These are phyloP conservation scores for Oryzias dopingdopingensis DNA, from an alignment of 2,797 vertebrate species.

Conservation along the genomic window DNA sequence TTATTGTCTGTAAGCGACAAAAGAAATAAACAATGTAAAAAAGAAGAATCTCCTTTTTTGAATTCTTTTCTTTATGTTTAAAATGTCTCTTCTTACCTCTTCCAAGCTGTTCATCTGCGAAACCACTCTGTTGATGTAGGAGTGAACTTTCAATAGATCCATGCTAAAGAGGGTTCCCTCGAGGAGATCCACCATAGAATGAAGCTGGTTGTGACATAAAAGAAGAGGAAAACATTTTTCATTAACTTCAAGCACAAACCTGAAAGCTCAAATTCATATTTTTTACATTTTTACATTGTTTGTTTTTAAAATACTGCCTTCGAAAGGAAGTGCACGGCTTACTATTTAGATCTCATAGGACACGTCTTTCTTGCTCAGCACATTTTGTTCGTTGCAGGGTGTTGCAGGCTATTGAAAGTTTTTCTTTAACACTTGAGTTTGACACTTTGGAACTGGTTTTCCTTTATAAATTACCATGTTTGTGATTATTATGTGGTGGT, in stretches of 20 bases:
- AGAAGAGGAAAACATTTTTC: constrained; percentile 34
- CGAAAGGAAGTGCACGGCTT: too few species aligned
- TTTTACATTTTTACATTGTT: neutral
- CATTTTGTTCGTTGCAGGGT: too few species aligned
- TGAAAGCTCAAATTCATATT: constrained; percentile 35
- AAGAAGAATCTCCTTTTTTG: neutral
- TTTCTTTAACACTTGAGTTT: too few species aligned
- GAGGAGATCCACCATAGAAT: constrained; percentile 94
- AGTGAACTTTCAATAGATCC: constrained; percentile 95
- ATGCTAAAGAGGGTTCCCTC: constrained; percentile 95
- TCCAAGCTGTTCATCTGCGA: constrained; percentile 94
- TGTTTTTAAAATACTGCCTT: too few species aligned
- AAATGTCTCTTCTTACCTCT: constrained; percentile 80
- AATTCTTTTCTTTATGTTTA: neutral
- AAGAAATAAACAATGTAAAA: neutral
- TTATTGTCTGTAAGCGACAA: constrained; percentile 83
- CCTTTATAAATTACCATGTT: too few species aligned
- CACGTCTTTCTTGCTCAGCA: too few species aligned
- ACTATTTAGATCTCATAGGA: too few species aligned
- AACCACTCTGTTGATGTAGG: constrained; percentile 91
- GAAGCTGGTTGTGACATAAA: constrained; percentile 79
- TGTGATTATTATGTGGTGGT: too few species aligned
- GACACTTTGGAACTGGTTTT: too few species aligned
- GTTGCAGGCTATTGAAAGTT: too few species aligned
- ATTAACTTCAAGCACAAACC: constrained; percentile 6